These are phyloP conservation scores for Nebria brevicollis DNA, from an alignment of 2,888 invertebrate genomes.

Conservation along the genomic window DNA sequence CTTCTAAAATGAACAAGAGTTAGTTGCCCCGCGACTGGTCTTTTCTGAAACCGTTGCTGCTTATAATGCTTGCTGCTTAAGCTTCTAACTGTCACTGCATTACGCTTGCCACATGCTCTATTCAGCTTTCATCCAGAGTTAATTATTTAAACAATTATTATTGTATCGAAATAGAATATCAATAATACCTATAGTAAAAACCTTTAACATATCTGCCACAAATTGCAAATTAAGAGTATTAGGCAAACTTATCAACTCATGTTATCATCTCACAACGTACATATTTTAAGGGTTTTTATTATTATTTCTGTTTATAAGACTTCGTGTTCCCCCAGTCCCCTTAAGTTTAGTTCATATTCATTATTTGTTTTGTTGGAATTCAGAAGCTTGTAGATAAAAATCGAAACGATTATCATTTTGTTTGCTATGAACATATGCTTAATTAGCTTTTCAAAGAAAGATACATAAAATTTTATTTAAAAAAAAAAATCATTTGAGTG, in stretches of 20 bases:
- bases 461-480: conserved; percentile 20
- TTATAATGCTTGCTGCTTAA: conserved; percentile 54
- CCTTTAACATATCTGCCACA: neutral
- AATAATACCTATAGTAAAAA: neutral
- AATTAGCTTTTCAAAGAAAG: conserved; percentile 40
- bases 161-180: neutral
- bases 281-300: neutral
- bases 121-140: conserved; percentile 43
- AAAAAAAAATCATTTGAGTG: conserved; percentile 23
- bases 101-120: conserved; percentile 45
- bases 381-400: conserved; percentile 33
- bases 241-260: neutral
- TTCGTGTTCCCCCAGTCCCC: conserved; percentile 22
- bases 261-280: neutral
- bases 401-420: conserved; percentile 13
- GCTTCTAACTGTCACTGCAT: conserved; percentile 46
- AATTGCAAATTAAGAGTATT: neutral
- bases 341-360: neutral
- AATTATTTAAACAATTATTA: neutral
- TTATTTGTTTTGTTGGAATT: conserved; percentile 26
- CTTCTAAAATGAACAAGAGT: conserved; percentile 56
- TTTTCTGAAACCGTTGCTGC: conserved; percentile 75
- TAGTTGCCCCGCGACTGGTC: conserved; percentile 75
- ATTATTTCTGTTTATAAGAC: neutral
- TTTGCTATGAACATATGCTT: conserved; percentile 43